phyloP scores from a whole-genome alignment of 2,113 vertebrate species.

The Cololabis saira region DNA sequence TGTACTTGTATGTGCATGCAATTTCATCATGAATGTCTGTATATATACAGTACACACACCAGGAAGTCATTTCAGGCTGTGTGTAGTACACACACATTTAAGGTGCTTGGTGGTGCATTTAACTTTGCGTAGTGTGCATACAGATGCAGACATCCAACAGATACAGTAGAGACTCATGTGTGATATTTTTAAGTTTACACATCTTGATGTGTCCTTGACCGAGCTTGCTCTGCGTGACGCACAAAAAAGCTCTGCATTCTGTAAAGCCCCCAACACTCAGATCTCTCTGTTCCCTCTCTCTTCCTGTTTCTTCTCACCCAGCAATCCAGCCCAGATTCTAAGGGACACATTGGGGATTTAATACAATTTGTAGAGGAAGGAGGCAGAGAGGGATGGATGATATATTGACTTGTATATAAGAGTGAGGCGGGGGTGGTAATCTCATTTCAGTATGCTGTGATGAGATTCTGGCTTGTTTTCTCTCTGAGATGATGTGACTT shows the following conservation, averaged over 20 bases:
- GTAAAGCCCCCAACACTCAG: slow-evolving; percentile 31
- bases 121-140: slow-evolving; percentile 22
- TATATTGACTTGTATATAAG: slow-evolving; percentile 78
- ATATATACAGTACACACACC: too few species aligned
- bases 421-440: slow-evolving; percentile 71
- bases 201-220: slow-evolving; percentile 60
- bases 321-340: slow-evolving; percentile 52
- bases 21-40: too few species aligned
- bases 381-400: slow-evolving; percentile 70
- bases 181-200: slow-evolving; percentile 56
- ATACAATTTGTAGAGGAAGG: slow-evolving; percentile 70
- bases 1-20: too few species aligned
- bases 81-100: too few species aligned
- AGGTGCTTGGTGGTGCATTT: neutral
- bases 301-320: slow-evolving; percentile 26
- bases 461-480: slow-evolving; percentile 78
- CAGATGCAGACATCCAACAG: slow-evolving; percentile 24
- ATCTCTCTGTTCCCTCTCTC: slow-evolving; percentile 12
- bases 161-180: slow-evolving; percentile 24
- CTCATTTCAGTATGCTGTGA: slow-evolving; percentile 73
- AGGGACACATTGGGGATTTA: slow-evolving; percentile 66
- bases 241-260: slow-evolving; percentile 43
- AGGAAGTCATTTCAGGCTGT: too few species aligned
- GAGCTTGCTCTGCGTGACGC: slow-evolving; percentile 50
- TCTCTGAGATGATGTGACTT: slow-evolving; percentile 75